Conservation (phyloP, 2,113 vertebrate species). For the Cyphomyrus discorhynchus region DNA sequence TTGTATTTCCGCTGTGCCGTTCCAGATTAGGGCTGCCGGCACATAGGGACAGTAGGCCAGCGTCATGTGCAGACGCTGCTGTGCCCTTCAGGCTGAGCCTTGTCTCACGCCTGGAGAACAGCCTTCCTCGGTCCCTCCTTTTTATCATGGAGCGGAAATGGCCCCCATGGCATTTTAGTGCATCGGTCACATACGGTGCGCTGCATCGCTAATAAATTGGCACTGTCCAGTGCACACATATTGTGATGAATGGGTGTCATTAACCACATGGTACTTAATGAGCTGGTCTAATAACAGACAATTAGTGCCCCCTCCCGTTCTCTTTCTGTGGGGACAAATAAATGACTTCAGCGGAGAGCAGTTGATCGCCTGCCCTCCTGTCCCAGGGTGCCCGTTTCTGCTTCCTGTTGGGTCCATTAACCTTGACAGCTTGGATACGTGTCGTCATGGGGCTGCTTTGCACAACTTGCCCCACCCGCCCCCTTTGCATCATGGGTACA, state of each 20-base stretch:
- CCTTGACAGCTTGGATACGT: background rate
- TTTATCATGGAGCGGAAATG: background rate
- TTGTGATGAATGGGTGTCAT: constrained; percentile 18
- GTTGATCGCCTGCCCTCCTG: background rate
- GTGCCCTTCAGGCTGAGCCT: background rate
- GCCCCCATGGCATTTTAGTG: background rate
- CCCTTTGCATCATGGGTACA: background rate
- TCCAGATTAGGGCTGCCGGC: background rate
- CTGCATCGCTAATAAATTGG: constrained; percentile 7
- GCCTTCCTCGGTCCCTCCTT: background rate
- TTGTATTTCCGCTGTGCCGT: constrained; percentile 27
- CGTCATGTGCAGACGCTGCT: no score
- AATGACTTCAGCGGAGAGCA: background rate
- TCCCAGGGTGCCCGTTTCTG: background rate
- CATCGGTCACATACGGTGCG: background rate
- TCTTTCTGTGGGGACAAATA: background rate
- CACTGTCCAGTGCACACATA: background rate
- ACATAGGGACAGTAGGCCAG: no score
- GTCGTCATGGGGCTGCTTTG: background rate
- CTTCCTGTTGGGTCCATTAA: constrained; percentile 10
- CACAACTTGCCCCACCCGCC: background rate
- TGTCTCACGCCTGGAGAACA: background rate
- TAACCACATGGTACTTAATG: constrained; percentile 21
- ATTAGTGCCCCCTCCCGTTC: background rate
- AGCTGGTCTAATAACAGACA: constrained; percentile 11